Percentiles rank a stretch among this genome's conserved stretches.
Conservation (phyloP, 2,113 vertebrate genomes). For the Ifrita kowaldi region DNA sequence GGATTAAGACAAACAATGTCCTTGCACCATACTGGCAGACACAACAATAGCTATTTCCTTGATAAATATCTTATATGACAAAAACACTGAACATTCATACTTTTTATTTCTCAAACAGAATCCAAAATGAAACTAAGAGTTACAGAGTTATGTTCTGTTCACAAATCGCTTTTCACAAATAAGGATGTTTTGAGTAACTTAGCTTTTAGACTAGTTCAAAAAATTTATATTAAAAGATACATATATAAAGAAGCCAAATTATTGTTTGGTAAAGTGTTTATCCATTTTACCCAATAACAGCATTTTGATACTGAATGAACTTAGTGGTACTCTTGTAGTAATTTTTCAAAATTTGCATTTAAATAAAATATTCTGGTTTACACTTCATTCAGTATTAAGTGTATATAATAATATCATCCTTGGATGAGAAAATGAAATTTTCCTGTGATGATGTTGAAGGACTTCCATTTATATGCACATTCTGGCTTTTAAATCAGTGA, state of each 20-base stretch:
- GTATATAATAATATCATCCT: slow-evolving; percentile 14
- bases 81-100: neutral
- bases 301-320: slow-evolving; percentile 3
- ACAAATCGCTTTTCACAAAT: neutral
- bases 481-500: slow-evolving; percentile 18
- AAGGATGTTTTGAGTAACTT: neutral
- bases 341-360: slow-evolving; percentile 30
- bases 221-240: neutral
- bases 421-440: slow-evolving; percentile 37
- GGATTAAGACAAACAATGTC: neutral
- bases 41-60: neutral
- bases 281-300: neutral
- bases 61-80: neutral
- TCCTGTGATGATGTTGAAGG: neutral
- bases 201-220: neutral
- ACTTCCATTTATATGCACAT: slow-evolving; percentile 56
- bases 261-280: neutral
- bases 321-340: neutral
- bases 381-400: slow-evolving; percentile 6
- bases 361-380: slow-evolving; percentile 38
- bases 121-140: neutral
- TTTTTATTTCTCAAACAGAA: neutral
- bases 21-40: neutral
- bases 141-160: neutral
- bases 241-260: neutral